These are phyloP conservation scores for Muntiacus muntjak DNA, from an alignment of 2,113 vertebrate genomes.

Conservation along the genomic window DNA sequence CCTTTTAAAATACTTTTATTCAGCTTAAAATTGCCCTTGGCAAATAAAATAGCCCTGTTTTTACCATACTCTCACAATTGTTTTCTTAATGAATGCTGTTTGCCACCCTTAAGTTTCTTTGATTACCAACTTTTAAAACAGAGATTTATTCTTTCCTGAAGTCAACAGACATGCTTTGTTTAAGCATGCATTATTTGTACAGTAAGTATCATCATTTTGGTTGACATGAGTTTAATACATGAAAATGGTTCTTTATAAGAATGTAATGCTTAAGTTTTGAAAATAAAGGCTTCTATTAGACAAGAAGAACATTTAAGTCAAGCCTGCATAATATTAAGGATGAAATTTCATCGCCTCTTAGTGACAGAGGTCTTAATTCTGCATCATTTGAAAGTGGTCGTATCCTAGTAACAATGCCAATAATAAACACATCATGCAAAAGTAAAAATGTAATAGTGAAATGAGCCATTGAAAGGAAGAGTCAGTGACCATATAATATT, in stretches of 20 bases:
- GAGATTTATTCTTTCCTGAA: neutral
- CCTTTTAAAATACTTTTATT: neutral
- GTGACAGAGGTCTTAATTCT: constrained; percentile 51
- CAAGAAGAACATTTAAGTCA: neutral
- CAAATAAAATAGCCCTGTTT: neutral
- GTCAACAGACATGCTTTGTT: neutral
- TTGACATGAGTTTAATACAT: neutral
- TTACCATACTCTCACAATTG: neutral
- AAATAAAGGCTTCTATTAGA: neutral
- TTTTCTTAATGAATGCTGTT: neutral
- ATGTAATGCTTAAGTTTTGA: neutral
- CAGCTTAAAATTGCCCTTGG: neutral
- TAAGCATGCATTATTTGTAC: neutral
- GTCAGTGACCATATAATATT: constrained; percentile 62
- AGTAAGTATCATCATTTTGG: neutral
- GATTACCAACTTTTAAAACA: neutral
- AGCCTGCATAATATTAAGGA: neutral
- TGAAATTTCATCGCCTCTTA: constrained; percentile 16
- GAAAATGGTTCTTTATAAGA: neutral
- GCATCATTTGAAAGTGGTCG: constrained; percentile 46
- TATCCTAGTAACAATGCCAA: constrained; percentile 73
- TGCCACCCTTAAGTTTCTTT: neutral
- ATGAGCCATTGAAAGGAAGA: constrained; percentile 67
- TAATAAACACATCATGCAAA: constrained; percentile 63
- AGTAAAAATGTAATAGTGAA: constrained; percentile 73